Evolutionary conservation across 2,888 invertebrate genomes (phyloP).

Genomic region (Paralinhomoeus sp.): DNA sequence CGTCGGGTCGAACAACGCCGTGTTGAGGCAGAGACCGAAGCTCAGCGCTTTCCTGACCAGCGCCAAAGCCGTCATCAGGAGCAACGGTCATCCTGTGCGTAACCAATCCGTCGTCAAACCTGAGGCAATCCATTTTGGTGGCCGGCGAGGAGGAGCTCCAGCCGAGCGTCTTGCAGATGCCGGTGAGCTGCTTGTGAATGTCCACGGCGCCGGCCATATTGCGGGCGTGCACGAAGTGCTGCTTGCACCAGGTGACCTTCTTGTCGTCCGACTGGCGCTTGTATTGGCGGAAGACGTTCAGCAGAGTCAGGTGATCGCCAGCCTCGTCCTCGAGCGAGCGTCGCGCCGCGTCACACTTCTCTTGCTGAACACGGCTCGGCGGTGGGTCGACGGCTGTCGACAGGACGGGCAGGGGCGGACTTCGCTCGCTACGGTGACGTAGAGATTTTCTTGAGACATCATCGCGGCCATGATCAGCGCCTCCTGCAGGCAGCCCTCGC

Average conservation of each 20-base stretch:
- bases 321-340: background rate
- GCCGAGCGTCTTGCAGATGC: background rate
- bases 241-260: background rate
- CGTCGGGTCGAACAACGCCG: background rate
- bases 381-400: background rate
- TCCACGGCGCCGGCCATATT: background rate
- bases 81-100: too few relatives aligned
- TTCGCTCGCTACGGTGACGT: background rate
- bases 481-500: background rate
- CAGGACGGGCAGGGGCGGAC: background rate
- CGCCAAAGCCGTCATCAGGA: too few relatives aligned
- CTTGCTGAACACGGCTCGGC: background rate
- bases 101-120: background rate
- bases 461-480: background rate
- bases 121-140: too few relatives aligned
- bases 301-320: background rate
- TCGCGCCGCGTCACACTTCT: background rate
- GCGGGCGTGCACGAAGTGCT: slow-evolving; percentile 1
- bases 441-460: background rate
- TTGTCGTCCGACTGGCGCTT: background rate
- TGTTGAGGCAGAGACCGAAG: background rate
- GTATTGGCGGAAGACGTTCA: background rate
- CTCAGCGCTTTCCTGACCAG: slow-evolving; percentile 1
- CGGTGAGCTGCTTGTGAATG: background rate
- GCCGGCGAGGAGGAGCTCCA: too few relatives aligned